Evolutionary conservation across 1,140 invertebrate species (phyloP), one percentile per base, ranked within the genome.

Genomic region (Lutraria rhynchaena): DNA sequence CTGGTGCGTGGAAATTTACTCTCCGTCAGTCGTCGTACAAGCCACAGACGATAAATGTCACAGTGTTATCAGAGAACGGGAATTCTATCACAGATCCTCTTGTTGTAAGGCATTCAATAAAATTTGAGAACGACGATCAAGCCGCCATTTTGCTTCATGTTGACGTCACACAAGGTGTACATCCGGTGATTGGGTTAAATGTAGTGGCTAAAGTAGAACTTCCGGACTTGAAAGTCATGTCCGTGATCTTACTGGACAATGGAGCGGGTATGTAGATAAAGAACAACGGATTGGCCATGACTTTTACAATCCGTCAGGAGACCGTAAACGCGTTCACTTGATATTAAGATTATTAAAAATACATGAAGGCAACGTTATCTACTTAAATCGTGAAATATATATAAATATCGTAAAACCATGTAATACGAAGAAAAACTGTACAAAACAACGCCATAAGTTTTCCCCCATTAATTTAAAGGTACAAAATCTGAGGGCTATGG

Each of bases 241-340:
- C 61, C 24, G 71, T 92, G 11, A 60, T 93, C 76, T 89, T 95
- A 3, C 88, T 94, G 37, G 95, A 95, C 89, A 94, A 93, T 77
- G 95, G 95, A 24, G 94, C 94, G 85, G 93, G 93, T 94, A 80
- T 85, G 86, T 81, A 58, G 5, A 27, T 24, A 44, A 5, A n/a
- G n/a, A n/a, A n/a, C n/a, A n/a, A n/a, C n/a, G n/a, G n/a, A n/a
- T n/a, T n/a, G n/a, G n/a, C n/a, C n/a, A n/a, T n/a, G n/a, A n/a
- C n/a, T n/a, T n/a, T n/a, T n/a, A n/a, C n/a, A n/a, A n/a, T n/a
- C n/a, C n/a, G n/a, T n/a, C n/a, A n/a, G n/a, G n/a, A n/a, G n/a
- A n/a, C n/a, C n/a, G n/a, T n/a, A n/a, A n/a, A n/a, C n/a, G n/a
- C n/a, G n/a, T n/a, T n/a, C n/a, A n/a, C n/a, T n/a, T n/a, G n/a